Conservation (phyloP, 2,113 vertebrate genomes). For the Orientallactaga bullata region DNA sequence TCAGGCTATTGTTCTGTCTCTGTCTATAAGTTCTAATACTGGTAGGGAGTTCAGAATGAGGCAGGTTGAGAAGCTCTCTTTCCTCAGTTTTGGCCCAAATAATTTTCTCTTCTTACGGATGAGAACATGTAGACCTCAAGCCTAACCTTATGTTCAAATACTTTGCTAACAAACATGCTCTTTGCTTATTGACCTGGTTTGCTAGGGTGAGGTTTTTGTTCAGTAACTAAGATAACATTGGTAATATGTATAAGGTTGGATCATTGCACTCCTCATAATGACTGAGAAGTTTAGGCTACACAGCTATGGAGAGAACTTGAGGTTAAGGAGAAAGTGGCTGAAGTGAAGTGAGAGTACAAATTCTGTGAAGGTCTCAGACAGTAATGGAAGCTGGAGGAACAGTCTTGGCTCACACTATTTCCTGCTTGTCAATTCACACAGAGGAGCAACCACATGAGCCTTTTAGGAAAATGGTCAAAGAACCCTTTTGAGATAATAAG, state of each 20-base stretch:
- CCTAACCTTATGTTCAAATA: too few species aligned
- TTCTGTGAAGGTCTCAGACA: neutral
- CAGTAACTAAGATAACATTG: neutral
- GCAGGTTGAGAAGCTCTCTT: neutral
- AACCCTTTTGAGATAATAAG: neutral
- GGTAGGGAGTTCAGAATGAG: neutral
- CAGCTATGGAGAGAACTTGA: neutral
- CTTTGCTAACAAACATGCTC: neutral
- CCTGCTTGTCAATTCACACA: neutral
- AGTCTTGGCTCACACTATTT: neutral
- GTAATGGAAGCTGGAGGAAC: neutral
- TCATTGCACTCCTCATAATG: neutral
- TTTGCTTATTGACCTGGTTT: neutral
- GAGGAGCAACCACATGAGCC: neutral
- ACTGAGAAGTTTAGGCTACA: neutral
- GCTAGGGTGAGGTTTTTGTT: neutral
- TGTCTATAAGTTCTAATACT: neutral
- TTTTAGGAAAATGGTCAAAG: neutral
- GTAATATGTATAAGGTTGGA: neutral
- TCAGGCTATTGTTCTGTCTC: rapidly evolving
- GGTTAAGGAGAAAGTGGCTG: neutral
- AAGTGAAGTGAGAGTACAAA: rapidly evolving
- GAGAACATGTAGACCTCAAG: neutral
- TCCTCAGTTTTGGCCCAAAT: neutral
- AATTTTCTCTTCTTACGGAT: neutral